Conservation (phyloP, 1,140 invertebrate species). For the Bilobella aurantiaca region DNA sequence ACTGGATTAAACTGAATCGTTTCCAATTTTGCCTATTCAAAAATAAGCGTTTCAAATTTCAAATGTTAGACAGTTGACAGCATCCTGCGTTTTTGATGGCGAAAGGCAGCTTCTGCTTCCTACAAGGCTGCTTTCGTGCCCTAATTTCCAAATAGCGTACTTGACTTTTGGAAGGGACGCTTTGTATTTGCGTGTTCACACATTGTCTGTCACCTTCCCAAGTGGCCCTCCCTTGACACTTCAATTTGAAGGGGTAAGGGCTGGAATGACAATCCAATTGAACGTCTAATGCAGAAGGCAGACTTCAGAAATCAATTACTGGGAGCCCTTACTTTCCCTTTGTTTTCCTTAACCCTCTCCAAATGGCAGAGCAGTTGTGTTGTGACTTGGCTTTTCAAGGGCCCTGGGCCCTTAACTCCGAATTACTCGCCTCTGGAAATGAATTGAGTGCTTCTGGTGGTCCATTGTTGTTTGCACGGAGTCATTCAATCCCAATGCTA, state of each 20-base stretch:
- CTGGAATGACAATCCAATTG: neutral
- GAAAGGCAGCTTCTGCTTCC: no score
- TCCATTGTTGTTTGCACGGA: conserved; percentile 7
- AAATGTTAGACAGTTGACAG: no score
- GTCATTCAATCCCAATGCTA: conserved; percentile 2
- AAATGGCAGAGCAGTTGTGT: no score
- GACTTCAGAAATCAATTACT: neutral
- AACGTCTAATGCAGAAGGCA: neutral
- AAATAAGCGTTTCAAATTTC: no score
- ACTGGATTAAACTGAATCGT: no score
- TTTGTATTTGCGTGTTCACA: neutral
- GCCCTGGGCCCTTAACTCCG: neutral
- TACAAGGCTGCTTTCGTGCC: neutral
- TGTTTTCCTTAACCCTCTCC: conserved; percentile 3
- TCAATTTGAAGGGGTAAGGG: neutral
- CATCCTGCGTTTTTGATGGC: no score
- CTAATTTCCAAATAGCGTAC: neutral
- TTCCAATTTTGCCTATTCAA: no score
- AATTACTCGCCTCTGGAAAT: neutral
- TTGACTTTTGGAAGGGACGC: neutral
- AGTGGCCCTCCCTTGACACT: conserved; percentile 1
- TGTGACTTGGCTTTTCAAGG: no score
- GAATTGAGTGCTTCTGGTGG: neutral
- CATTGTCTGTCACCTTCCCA: neutral
- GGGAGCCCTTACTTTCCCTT: neutral